phyloP scores from a whole-genome alignment of 2,113 vertebrate species.

The Benitochromis conjunctus region DNA sequence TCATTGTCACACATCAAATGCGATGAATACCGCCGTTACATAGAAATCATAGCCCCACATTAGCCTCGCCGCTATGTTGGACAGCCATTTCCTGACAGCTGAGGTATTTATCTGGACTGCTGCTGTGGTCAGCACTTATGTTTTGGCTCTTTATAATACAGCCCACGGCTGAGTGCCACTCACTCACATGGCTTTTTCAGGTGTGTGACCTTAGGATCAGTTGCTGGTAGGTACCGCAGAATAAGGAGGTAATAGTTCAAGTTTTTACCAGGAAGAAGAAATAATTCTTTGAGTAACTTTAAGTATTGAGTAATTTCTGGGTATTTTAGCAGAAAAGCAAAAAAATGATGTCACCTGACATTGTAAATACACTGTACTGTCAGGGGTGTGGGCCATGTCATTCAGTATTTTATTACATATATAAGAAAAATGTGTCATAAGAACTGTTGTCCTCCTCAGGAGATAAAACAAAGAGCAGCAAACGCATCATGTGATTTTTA shows the following conservation, averaged over 20 bases:
- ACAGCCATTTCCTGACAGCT: not conserved
- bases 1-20: not conserved
- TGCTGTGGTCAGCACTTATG: not conserved
- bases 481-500: not conserved
- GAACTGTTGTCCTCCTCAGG: not conserved
- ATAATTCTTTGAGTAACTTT: not conserved
- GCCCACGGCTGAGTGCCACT: not conserved
- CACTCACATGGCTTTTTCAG: not conserved
- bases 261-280: not conserved
- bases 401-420: not conserved
- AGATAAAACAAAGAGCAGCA: not conserved
- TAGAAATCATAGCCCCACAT: not conserved
- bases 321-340: not conserved
- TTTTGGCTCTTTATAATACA: not conserved
- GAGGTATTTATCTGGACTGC: not conserved
- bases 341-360: not conserved
- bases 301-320: not conserved
- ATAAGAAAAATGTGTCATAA: not conserved
- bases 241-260: not conserved
- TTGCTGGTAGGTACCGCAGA: not conserved
- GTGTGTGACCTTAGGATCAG: not conserved
- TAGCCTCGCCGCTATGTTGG: not conserved
- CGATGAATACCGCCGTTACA: not conserved
- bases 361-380: not conserved
- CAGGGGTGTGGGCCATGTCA: not conserved